phyloP scores from a whole-genome alignment of 2,797 vertebrate species.

The Sciurus carolinensis region DNA sequence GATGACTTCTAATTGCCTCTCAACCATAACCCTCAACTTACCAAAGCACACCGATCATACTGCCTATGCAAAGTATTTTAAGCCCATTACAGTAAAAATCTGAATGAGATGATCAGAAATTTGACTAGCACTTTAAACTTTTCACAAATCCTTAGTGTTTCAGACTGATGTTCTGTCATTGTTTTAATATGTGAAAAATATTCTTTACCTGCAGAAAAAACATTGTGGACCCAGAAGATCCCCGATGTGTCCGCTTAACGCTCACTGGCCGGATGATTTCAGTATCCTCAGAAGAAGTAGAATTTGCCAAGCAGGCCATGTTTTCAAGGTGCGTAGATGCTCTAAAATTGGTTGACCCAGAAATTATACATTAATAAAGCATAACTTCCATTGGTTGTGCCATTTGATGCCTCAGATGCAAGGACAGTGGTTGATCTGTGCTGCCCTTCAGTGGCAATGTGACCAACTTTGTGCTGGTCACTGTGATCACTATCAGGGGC shows the following conservation, averaged over 20 bases:
- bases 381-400: background rate
- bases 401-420: background rate
- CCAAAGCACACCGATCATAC: too few relatives aligned
- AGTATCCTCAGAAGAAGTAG: slow-evolving; percentile 92
- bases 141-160: background rate
- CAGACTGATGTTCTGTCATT: background rate
- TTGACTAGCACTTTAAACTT: background rate
- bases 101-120: background rate
- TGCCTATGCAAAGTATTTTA: background rate
- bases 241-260: slow-evolving; percentile 93
- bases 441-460: too few relatives aligned
- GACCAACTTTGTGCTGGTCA: fast-evolving
- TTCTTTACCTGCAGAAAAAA: slow-evolving; percentile 88
- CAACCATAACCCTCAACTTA: background rate
- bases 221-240: slow-evolving; percentile 92
- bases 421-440: background rate
- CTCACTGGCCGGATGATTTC: slow-evolving; percentile 93
- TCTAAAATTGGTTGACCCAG: background rate
- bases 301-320: slow-evolving; percentile 95
- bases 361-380: background rate
- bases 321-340: slow-evolving; percentile 93
- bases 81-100: background rate
- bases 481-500: background rate
- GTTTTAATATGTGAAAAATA: slow-evolving; percentile 62
- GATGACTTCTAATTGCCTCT: background rate